Percentiles rank a stretch among this genome's conserved stretches.
Evolutionary conservation across 2,113 vertebrate species (phyloP).

Genomic region (Corydoras sp.): DNA sequence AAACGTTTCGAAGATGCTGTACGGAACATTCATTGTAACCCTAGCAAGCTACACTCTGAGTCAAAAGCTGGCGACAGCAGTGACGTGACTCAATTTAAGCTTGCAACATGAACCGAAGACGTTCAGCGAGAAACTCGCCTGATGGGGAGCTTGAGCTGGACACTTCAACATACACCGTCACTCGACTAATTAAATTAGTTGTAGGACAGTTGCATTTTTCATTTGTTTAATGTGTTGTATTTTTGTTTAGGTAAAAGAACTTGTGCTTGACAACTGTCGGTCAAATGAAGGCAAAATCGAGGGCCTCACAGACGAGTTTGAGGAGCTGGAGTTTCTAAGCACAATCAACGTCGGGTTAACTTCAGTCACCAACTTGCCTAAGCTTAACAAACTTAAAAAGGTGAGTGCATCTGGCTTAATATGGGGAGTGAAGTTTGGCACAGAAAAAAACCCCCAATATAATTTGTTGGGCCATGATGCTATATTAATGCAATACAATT

Average conservation of each 20-base stretch:
- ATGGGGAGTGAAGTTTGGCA: background rate
- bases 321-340: constrained; percentile 96
- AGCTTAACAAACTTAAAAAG: constrained; percentile 99
- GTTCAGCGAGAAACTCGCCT: constrained; percentile 15
- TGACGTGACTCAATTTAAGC: constrained; percentile 47
- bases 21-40: background rate
- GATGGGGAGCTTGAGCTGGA: constrained; percentile 17
- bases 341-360: constrained; percentile 94
- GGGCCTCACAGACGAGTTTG: constrained; percentile 94
- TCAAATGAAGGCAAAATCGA: constrained; percentile 93
- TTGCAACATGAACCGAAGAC: constrained; percentile 38
- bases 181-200: too few relatives aligned
- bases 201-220: background rate
- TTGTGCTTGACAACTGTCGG: constrained; percentile 94
- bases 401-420: constrained; percentile 55
- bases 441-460: background rate
- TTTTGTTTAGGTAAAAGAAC: constrained; percentile 83
- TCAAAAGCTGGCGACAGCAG: constrained; percentile 40
- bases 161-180: constrained; percentile 21
- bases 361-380: constrained; percentile 91
- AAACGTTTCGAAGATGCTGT: background rate
- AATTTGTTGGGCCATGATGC: background rate
- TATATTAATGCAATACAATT: background rate
- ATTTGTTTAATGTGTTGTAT: background rate
- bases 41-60: constrained; percentile 43